These are phyloP conservation scores for Romanogobio albipinnatus DNA, from an alignment of 2,113 vertebrate species.

Conservation along the genomic window DNA sequence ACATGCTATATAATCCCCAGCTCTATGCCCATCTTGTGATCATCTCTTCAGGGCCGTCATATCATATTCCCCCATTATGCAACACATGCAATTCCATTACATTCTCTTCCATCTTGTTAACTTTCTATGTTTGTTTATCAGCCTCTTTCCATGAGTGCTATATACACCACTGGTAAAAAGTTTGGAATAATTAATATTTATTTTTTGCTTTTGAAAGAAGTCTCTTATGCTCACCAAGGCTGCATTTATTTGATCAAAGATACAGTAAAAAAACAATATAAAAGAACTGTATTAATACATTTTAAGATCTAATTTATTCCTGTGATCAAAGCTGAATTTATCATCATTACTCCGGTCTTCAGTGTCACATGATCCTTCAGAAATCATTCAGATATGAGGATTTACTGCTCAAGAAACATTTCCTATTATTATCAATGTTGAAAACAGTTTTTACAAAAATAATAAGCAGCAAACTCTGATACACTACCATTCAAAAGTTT, in stretches of 20 bases:
- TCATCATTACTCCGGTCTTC: background rate
- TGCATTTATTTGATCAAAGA: background rate
- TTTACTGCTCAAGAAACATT: background rate
- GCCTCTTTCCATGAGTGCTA: background rate
- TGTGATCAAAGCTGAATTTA: background rate
- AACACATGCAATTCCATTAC: background rate
- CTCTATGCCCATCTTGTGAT: conserved; percentile 23
- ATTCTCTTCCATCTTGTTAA: background rate
- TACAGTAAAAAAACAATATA: background rate
- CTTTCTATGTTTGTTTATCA: background rate
- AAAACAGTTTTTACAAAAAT: too few species aligned
- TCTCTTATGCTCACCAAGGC: too few species aligned
- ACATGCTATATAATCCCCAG: conserved; percentile 18
- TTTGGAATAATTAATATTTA: background rate
- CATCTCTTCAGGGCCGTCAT: conserved; percentile 5
- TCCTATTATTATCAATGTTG: too few species aligned
- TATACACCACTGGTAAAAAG: background rate
- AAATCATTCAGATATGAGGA: background rate
- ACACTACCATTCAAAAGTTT: too few species aligned
- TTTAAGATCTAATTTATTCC: background rate
- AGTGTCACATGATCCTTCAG: background rate
- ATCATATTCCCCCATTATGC: conserved; percentile 14
- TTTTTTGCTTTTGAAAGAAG: background rate
- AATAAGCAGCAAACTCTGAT: too few species aligned
- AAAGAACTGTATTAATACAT: background rate